Conservation (phyloP, 1,140 invertebrate genomes). For the Alviniconcha marisindica region DNA sequence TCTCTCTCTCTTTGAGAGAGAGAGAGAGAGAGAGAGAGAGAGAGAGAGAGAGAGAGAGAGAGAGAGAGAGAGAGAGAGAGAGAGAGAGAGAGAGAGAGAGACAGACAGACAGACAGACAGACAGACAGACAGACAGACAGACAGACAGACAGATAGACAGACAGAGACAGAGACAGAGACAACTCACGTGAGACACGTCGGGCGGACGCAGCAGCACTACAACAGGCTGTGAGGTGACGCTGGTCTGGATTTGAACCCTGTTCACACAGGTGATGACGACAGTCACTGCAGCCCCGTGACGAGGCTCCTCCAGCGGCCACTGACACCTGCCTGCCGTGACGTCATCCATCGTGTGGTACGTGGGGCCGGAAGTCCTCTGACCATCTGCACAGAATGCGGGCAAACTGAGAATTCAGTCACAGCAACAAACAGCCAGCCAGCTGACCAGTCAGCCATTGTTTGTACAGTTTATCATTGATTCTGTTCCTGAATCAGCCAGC, state of each 20-base stretch:
- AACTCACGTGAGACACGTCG: neutral
- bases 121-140: no score
- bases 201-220: constrained; percentile 6
- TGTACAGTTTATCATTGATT: no score
- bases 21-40: no score
- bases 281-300: neutral
- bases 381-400: neutral
- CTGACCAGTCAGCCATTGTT: neutral
- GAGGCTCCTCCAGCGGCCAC: neutral
- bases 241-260: neutral
- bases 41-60: no score
- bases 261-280: constrained; percentile 30
- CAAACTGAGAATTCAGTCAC: neutral
- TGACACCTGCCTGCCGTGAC: neutral
- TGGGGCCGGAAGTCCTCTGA: neutral
- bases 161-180: no score
- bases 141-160: no score
- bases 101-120: no score
- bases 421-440: neutral
- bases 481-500: no score
- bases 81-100: no score
- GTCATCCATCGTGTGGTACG: neutral
- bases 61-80: no score
- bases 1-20: no score
- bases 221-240: constrained; percentile 4